These are phyloP conservation scores for Nomada ruficornis DNA, from an alignment of 2,888 invertebrate genomes.

Conservation along the genomic window DNA sequence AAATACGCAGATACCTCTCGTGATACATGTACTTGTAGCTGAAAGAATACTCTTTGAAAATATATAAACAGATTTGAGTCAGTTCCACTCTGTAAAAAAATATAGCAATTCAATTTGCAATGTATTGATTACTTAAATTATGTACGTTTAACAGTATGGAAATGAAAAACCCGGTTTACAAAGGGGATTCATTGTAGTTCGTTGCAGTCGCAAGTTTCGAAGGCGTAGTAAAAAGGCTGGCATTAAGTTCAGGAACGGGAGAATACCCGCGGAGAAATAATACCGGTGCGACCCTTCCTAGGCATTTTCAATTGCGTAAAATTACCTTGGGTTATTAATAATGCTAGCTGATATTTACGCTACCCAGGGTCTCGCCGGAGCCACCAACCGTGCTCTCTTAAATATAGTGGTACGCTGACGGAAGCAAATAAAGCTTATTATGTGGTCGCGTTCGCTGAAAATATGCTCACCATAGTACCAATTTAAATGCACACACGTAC, in stretches of 20 bases:
- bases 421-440: slow-evolving; percentile 75
- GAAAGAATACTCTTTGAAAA: too few relatives aligned
- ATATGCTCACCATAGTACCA: slow-evolving; percentile 38
- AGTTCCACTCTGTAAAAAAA: too few relatives aligned
- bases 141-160: background rate
- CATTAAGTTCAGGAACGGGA: slow-evolving; percentile 35
- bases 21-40: too few relatives aligned
- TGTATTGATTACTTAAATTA: too few relatives aligned
- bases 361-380: slow-evolving; percentile 54
- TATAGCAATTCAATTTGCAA: too few relatives aligned
- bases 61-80: too few relatives aligned
- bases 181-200: slow-evolving; percentile 18
- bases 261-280: slow-evolving; percentile 44
- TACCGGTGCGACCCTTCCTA: slow-evolving; percentile 68
- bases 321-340: slow-evolving; percentile 77
- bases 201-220: background rate
- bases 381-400: slow-evolving; percentile 53
- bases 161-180: slow-evolving; percentile 36
- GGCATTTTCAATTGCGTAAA: slow-evolving; percentile 78
- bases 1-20: too few relatives aligned
- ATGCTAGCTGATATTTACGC: slow-evolving; percentile 75
- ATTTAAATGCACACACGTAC: slow-evolving; percentile 25
- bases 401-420: slow-evolving; percentile 69
- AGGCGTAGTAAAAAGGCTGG: slow-evolving; percentile 8
- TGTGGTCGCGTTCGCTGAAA: slow-evolving; percentile 58